A percentile compares a stretch with the other conserved stretches of the same genome.
These are phyloP conservation scores for Cebus imitator DNA, from an alignment of 2,113 vertebrate species.

Conservation along the genomic window DNA sequence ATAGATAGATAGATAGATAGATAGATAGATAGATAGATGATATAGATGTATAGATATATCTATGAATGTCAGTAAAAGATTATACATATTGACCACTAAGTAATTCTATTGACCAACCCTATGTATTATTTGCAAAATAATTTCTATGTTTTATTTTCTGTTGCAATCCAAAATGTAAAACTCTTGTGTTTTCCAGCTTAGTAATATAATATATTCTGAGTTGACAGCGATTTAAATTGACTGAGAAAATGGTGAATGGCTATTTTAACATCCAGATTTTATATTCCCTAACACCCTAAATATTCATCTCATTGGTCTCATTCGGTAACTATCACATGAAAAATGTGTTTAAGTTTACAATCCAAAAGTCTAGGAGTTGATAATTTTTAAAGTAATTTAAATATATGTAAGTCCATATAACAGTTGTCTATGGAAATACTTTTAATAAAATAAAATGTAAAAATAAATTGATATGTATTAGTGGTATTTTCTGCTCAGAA, in stretches of 20 bases:
- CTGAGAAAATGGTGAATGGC: neutral
- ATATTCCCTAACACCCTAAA: neutral
- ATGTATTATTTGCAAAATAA: neutral
- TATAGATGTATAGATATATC: neutral
- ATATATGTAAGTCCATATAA: neutral
- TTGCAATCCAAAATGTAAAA: neutral
- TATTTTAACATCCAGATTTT: neutral
- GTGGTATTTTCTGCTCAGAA: neutral
- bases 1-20: too few species aligned
- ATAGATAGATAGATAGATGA: too few species aligned
- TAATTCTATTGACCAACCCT: neutral
- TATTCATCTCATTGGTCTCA: neutral
- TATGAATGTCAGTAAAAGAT: neutral
- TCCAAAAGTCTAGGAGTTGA: neutral
- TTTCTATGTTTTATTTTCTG: neutral
- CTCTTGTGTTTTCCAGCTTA: neutral
- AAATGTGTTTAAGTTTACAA: neutral
- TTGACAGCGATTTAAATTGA: neutral
- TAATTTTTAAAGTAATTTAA: neutral
- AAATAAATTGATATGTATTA: neutral
- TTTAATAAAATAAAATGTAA: neutral
- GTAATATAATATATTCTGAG: neutral
- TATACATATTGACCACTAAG: neutral
- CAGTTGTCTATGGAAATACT: neutral
- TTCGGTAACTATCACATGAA: neutral